phyloP scores from a whole-genome alignment of 2,888 invertebrate genomes.

The Syrphus vitripennis region DNA sequence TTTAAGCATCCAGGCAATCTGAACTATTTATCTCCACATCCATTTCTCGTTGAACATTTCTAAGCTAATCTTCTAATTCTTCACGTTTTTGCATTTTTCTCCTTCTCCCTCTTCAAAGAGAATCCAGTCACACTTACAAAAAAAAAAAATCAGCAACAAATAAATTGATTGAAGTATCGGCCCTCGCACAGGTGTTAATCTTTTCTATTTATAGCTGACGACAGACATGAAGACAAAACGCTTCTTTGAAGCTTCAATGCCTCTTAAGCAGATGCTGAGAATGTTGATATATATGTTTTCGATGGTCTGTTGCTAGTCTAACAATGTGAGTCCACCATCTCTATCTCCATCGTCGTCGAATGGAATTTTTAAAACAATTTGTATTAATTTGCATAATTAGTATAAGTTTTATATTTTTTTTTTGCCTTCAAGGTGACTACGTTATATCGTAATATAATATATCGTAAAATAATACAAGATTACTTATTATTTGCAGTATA shows the following conservation, averaged over 20 bases:
- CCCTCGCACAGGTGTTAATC: constrained; percentile 63
- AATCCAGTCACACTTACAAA: neutral
- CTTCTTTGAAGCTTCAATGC: constrained; percentile 24
- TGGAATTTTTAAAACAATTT: constrained; percentile 49
- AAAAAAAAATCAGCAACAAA: neutral
- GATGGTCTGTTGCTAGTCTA: constrained; percentile 26
- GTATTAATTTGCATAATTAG: constrained; percentile 67
- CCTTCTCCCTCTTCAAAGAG: neutral
- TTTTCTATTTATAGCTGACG: constrained; percentile 41
- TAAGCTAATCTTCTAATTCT: neutral
- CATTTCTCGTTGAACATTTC: neutral
- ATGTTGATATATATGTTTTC: neutral
- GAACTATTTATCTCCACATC: too few species aligned
- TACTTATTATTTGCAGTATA: neutral
- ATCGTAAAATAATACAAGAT: neutral
- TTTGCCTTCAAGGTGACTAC: neutral
- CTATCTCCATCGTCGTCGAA: neutral
- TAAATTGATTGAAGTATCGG: constrained; percentile 54
- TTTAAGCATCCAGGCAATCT: too few species aligned
- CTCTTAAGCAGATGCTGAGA: neutral
- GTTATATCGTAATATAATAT: neutral
- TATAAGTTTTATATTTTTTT: constrained; percentile 3
- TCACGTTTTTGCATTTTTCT: neutral
- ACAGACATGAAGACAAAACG: constrained; percentile 21
- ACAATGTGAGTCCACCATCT: neutral